phyloP scores from a whole-genome alignment of 2,888 invertebrate genomes.

The Hydriomena furcata region DNA sequence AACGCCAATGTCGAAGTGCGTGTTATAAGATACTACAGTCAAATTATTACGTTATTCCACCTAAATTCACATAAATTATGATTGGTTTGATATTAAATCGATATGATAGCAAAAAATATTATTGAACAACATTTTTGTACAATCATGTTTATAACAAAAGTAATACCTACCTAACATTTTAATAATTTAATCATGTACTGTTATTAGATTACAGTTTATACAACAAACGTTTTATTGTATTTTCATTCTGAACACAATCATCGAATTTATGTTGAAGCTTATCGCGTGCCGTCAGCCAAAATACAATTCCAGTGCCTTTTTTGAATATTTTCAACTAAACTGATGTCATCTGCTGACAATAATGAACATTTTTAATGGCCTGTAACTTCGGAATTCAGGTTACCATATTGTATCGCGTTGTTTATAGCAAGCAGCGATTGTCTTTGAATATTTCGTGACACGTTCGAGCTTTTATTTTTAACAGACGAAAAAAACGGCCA shows the following conservation, averaged over 20 bases:
- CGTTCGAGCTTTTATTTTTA: not conserved
- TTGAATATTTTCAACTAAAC: slow-evolving; percentile 22
- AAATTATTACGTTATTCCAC: slow-evolving; percentile 1
- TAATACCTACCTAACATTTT: too few species aligned
- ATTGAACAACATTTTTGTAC: too few species aligned
- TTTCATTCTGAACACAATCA: slow-evolving; percentile 4
- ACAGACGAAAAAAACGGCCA: too few species aligned
- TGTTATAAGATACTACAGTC: slow-evolving; percentile 2
- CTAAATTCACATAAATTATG: slow-evolving; percentile 5
- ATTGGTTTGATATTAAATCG: slow-evolving; percentile 8
- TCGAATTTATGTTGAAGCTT: slow-evolving; percentile 18
- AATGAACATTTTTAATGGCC: slow-evolving; percentile 24
- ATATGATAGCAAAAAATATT: not conserved
- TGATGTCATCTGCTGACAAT: slow-evolving; percentile 23
- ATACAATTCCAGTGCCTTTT: slow-evolving; percentile 19
- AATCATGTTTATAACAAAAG: too few species aligned
- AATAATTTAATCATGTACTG: too few species aligned
- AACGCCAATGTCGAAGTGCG: not conserved
- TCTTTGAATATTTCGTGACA: not conserved
- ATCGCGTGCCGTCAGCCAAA: slow-evolving; percentile 14
- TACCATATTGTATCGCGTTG: slow-evolving; percentile 21
- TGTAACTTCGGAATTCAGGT: slow-evolving; percentile 9
- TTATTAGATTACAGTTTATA: not conserved
- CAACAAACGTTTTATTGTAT: not conserved
- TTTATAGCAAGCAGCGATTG: not conserved